Evolutionary conservation across 1,140 invertebrate species (phyloP).

Genomic region (Papilio polytes): DNA sequence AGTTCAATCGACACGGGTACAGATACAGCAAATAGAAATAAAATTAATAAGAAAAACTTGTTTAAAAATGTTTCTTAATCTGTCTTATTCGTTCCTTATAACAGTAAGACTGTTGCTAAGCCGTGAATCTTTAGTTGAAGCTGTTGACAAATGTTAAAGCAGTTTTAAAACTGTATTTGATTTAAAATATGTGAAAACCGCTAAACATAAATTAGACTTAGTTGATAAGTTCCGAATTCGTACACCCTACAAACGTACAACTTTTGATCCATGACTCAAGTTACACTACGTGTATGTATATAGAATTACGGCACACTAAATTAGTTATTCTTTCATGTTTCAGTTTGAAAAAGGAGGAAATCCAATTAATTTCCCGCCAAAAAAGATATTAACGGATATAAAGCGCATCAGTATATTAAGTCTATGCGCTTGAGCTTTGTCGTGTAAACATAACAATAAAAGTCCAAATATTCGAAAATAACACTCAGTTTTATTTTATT

Average conservation of each 20-base stretch:
- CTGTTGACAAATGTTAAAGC: too few species aligned
- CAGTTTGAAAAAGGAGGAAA: background rate
- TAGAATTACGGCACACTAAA: too few species aligned
- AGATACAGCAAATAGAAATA: background rate
- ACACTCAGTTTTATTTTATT: conserved; percentile 31
- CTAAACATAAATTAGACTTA: too few species aligned
- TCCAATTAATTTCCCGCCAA: conserved; percentile 18
- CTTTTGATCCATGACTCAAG: too few species aligned
- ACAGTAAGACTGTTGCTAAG: background rate
- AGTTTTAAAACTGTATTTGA: too few species aligned
- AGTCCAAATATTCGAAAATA: conserved; percentile 31
- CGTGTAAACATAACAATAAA: conserved; percentile 29
- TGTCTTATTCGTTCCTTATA: background rate
- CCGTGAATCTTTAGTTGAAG: background rate
- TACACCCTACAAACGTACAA: too few species aligned
- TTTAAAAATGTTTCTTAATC: background rate
- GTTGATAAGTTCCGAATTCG: too few species aligned
- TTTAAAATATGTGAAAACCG: too few species aligned
- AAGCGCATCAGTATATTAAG: background rate
- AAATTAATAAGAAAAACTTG: background rate
- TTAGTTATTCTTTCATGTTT: background rate
- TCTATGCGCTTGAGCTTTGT: conserved; percentile 17
- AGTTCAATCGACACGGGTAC: conserved; percentile 38
- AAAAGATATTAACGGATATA: conserved; percentile 13
- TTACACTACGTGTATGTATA: too few species aligned